phyloP scores from a whole-genome alignment of 1,140 invertebrate genomes.

The Samia ricini region DNA sequence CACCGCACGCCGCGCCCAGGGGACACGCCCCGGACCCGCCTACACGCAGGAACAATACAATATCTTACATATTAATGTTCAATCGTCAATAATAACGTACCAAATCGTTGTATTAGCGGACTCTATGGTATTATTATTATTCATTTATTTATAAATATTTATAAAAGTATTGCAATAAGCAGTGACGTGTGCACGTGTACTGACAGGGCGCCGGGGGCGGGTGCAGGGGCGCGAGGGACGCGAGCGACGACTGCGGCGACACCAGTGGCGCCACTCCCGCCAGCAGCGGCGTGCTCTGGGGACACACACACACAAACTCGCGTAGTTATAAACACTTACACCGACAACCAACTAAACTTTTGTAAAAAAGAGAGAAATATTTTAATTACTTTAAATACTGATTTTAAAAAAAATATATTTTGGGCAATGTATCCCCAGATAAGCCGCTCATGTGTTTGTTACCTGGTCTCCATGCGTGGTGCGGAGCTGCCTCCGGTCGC shows the following conservation, averaged over 20 bases:
- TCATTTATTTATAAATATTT: too few species aligned
- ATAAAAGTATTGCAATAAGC: background rate
- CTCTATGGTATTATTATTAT: background rate
- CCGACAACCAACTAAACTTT: background rate
- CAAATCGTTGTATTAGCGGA: background rate
- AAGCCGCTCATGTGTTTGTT: too few species aligned
- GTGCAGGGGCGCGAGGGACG: conserved; percentile 46
- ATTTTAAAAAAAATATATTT: too few species aligned
- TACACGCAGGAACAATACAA: conserved; percentile 13
- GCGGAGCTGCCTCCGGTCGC: conserved; percentile 47
- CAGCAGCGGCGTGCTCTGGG: conserved; percentile 66
- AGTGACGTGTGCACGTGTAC: background rate
- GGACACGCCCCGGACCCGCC: conserved; percentile 45
- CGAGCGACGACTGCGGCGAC: conserved; percentile 65
- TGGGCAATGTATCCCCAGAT: too few species aligned
- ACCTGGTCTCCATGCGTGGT: conserved; percentile 49
- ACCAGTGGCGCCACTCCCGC: conserved; percentile 53
- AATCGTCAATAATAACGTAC: background rate
- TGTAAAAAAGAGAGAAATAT: background rate
- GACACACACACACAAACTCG: conserved; percentile 11
- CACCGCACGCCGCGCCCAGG: conserved; percentile 47
- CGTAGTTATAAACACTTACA: background rate
- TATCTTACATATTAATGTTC: background rate
- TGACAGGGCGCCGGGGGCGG: conserved; percentile 20
- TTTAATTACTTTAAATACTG: too few species aligned